Percentiles rank a stretch among this genome's conserved stretches.
Conservation (phyloP, 2,888 invertebrate species). For the Balanococcus diminutus region DNA sequence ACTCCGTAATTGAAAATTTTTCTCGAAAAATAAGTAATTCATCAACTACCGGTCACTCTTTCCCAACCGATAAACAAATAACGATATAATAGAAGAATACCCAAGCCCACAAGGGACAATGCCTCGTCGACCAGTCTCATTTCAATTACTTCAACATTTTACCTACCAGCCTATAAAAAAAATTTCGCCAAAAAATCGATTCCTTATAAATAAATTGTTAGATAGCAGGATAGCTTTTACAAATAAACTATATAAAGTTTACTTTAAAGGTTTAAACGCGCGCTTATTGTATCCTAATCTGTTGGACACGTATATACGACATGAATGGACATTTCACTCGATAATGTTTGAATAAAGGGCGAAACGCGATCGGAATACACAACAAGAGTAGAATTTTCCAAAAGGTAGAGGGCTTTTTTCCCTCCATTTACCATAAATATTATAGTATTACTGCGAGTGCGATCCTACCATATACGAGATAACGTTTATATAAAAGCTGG, state of each 20-base stretch:
- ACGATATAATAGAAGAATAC: too few species aligned
- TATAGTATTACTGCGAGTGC: slow-evolving; percentile 3
- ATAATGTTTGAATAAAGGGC: slow-evolving; percentile 28
- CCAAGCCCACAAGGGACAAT: too few species aligned
- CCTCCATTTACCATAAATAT: slow-evolving; percentile 31
- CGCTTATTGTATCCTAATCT: slow-evolving; percentile 21
- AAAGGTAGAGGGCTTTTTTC: not conserved
- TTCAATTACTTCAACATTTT: too few species aligned
- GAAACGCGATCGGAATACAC: slow-evolving; percentile 14
- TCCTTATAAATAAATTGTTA: not conserved
- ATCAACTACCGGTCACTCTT: too few species aligned
- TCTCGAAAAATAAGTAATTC: too few species aligned
- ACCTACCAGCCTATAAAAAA: too few species aligned
- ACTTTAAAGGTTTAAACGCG: slow-evolving; percentile 1
- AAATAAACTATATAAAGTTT: not conserved
- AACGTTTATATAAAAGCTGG: not conserved
- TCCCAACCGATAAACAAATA: too few species aligned
- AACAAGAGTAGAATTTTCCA: not conserved
- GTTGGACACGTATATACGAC: slow-evolving; percentile 14
- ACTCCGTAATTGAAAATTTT: too few species aligned
- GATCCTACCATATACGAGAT: not conserved
- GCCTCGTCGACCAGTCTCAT: too few species aligned
- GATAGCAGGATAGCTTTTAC: not conserved
- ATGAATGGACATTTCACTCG: slow-evolving; percentile 24
- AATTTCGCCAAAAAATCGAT: slow-evolving; percentile 2